Evolutionary conservation across 1,140 invertebrate species (phyloP), one percentile per base, ranked within the genome.

Genomic region (Ceratoteleas bidentatus): DNA sequence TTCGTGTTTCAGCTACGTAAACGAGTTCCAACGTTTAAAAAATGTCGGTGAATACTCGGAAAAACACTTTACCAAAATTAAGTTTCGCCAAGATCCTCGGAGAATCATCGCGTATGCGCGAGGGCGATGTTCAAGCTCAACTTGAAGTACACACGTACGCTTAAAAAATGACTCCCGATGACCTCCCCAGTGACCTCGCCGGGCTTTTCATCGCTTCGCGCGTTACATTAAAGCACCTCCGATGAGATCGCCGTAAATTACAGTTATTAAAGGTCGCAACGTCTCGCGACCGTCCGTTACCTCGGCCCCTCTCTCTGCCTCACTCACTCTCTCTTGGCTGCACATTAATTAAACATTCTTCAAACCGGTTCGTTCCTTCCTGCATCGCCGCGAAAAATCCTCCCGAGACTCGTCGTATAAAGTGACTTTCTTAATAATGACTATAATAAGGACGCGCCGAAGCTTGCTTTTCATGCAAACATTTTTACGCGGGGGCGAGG

Each of bases 311-410:
- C 36, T 11, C 36, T 40, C 36, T 40, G n/a, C n/a, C 7, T 40
- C 36, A 40, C 36, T 40, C 36, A 9, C 36, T 40, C 36, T 40
- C 36, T 40, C 43, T 47, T 47, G 75, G 40, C 60, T 79, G 69
- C 40, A 72, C 76, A 72, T 79, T 83, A 79, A 83, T 83, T 83
- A 83, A 79, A 83, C 79, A 76, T 78, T 83, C 65, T 75, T 73
- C 66, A 64, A 77, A 74, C 81, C 68, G 74, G 74, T 82, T 69
- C 58, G 52, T 66, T 61, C 64, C 49, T 60, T 64, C 50, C 60
- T 68, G 45, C 60, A 36, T 68, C 50, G 33, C 47, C 14, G 40
- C 52, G 65, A 45, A 81, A 24, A 75, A 81, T 70, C 68, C 72
- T 68, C 66, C 45, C 47, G 73, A 53, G 72, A 64, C 73, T 76